Conservation (phyloP, 2,888 invertebrate species). For the Andrena dorsata region DNA sequence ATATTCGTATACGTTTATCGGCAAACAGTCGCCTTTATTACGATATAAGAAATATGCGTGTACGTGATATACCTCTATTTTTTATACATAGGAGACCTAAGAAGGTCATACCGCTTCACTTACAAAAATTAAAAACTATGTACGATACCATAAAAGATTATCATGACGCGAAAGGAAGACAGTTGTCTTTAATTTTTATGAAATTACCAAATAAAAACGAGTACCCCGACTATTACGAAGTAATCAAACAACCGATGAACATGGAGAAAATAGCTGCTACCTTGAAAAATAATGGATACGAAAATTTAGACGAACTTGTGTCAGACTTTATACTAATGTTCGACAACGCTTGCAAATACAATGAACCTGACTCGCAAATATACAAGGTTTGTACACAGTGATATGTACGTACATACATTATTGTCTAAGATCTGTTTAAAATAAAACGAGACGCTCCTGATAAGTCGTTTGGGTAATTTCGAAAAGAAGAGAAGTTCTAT, state of each 20-base stretch:
- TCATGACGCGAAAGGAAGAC: constrained; percentile 94
- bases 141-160: constrained; percentile 96
- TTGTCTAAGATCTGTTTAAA: constrained; percentile 13
- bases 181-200: constrained; percentile 97
- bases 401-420: constrained; percentile 10
- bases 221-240: constrained; percentile 98
- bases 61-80: constrained; percentile 13
- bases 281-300: constrained; percentile 91
- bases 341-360: constrained; percentile 98
- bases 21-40: neutral
- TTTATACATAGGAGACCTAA: constrained; percentile 79
- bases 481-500: constrained; percentile 3
- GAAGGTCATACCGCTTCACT: constrained; percentile 83
- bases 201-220: constrained; percentile 96
- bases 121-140: constrained; percentile 93
- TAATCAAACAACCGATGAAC: constrained; percentile 98
- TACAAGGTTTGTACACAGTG: constrained; percentile 89
- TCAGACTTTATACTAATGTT: constrained; percentile 97
- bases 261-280: constrained; percentile 97
- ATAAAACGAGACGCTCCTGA: constrained; percentile 2
- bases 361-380: constrained; percentile 98
- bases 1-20: neutral
- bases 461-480: neutral
- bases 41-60: neutral
- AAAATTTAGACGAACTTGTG: constrained; percentile 93